Evolutionary conservation across 2,797 vertebrate genomes (phyloP).

Genomic region (Saxicola maurus): DNA sequence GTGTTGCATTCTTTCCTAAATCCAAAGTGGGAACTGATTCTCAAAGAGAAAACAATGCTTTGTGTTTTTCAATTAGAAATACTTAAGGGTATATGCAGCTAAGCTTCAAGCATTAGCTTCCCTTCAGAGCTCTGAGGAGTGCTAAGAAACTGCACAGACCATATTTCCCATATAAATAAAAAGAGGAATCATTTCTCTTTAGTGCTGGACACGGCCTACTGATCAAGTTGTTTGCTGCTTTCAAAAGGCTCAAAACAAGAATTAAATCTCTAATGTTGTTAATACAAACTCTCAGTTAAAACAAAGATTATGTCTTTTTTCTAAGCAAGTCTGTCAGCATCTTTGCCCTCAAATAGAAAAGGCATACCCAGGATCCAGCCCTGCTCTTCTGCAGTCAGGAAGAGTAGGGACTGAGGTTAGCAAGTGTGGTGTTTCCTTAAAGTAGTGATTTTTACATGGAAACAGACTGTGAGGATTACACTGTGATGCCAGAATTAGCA

Average conservation of each 20-base stretch:
- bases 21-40: slow-evolving; percentile 36
- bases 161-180: not conserved
- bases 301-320: not conserved
- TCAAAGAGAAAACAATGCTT: slow-evolving; percentile 42
- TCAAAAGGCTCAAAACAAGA: not conserved
- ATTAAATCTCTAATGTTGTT: not conserved
- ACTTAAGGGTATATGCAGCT: not conserved
- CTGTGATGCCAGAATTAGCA: not conserved
- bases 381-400: not conserved
- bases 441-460: not conserved
- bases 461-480: not conserved
- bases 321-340: not conserved
- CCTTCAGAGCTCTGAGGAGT: slow-evolving; percentile 22
- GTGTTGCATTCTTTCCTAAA: slow-evolving; percentile 45
- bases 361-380: not conserved
- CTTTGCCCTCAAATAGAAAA: not conserved
- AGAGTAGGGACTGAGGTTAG: not conserved
- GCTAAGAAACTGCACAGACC: slow-evolving; percentile 27
- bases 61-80: slow-evolving; percentile 53
- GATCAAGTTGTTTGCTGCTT: not conserved
- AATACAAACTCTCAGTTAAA: not conserved
- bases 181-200: not conserved
- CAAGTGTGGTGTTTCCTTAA: not conserved
- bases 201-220: not conserved
- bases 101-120: slow-evolving; percentile 13